Conservation (phyloP, 2,888 invertebrate genomes). For the Aplocera efformata region DNA sequence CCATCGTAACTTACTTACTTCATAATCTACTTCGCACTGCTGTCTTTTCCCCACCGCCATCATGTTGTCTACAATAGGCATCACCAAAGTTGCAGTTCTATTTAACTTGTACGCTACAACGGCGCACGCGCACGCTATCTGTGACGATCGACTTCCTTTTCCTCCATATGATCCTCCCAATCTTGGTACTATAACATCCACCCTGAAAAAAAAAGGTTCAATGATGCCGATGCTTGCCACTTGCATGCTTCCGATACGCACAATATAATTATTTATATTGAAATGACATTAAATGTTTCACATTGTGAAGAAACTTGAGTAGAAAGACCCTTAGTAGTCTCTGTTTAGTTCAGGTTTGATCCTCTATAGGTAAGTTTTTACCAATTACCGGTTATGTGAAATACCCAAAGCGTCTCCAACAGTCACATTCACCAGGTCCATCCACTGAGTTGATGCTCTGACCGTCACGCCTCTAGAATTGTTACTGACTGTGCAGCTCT, state of each 20-base stretch:
- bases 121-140: conserved; percentile 83
- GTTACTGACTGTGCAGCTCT: conserved; percentile 68
- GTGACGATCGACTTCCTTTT: conserved; percentile 84
- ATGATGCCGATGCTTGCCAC: too few species aligned
- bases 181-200: conserved; percentile 86
- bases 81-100: conserved; percentile 81
- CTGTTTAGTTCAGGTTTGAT: neutral
- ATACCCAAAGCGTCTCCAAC: conserved; percentile 61
- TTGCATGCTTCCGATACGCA: too few species aligned
- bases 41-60: conserved; percentile 78
- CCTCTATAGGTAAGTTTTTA: neutral
- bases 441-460: conserved; percentile 83
- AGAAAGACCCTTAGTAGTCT: too few species aligned
- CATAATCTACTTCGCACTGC: conserved; percentile 73
- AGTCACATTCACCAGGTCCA: conserved; percentile 80
- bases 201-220: conserved; percentile 61
- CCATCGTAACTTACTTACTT: too few species aligned
- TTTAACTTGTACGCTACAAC: conserved; percentile 82
- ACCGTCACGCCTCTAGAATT: conserved; percentile 43
- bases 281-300: too few species aligned
- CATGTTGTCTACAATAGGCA: conserved; percentile 85
- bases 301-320: too few species aligned
- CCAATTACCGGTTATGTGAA: conserved; percentile 79
- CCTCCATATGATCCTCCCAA: conserved; percentile 91
- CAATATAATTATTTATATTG: too few species aligned